Conservation (phyloP, 2,888 invertebrate species). For the Drosophila demipolita region DNA sequence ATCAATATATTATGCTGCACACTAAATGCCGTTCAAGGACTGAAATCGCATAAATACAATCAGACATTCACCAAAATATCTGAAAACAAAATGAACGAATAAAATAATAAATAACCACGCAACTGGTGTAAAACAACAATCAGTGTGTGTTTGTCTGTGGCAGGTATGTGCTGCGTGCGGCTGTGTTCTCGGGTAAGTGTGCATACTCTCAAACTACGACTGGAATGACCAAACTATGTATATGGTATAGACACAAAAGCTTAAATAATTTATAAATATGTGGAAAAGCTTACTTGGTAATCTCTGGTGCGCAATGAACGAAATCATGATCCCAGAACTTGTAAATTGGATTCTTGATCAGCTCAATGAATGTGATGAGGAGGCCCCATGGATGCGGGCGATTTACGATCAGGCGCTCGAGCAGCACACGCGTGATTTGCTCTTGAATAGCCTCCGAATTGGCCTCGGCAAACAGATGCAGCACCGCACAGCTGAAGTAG, state of each 20-base stretch:
- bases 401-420: constrained; percentile 98
- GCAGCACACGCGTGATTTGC: constrained; percentile 97
- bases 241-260: not conserved
- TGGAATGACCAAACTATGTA: not conserved
- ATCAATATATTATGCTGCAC: constrained; percentile 53
- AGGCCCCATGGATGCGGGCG: constrained; percentile 99
- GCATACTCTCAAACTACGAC: constrained; percentile 8
- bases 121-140: constrained; percentile 8
- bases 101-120: constrained; percentile 47
- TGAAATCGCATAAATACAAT: constrained; percentile 61
- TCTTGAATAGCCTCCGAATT: constrained; percentile 99
- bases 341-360: constrained; percentile 99
- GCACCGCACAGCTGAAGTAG: constrained; percentile 98
- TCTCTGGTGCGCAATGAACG: constrained; percentile 99
- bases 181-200: not conserved
- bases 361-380: constrained; percentile 98
- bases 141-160: not conserved
- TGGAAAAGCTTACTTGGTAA: constrained; percentile 94
- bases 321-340: constrained; percentile 99
- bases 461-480: constrained; percentile 98
- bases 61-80: constrained; percentile 74
- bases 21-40: constrained; percentile 52
- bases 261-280: not conserved
- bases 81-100: constrained; percentile 55
- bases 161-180: not conserved